Percentiles rank a stretch among this genome's conserved stretches.
phyloP scores from a whole-genome alignment of 2,797 vertebrate species.

The Parauchenoglanis punctatus region DNA sequence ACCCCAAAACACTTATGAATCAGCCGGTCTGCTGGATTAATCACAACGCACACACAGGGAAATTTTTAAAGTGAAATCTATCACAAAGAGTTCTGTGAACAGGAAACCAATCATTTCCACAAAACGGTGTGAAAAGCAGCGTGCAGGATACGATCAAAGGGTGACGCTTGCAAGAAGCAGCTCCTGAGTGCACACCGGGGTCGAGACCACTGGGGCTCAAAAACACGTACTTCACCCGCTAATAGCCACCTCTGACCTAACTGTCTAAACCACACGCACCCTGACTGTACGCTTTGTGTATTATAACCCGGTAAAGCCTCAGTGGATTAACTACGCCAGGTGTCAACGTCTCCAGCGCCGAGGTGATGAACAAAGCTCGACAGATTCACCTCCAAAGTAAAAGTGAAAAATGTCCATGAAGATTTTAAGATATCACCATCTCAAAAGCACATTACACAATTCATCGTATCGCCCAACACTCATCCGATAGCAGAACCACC shows the following conservation, averaged over 20 bases:
- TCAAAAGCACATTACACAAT: too few relatives aligned
- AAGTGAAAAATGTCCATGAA: too few relatives aligned
- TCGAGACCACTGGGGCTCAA: not conserved
- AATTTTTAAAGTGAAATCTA: not conserved
- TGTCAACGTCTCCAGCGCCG: not conserved
- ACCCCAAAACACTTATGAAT: not conserved
- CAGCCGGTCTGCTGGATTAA: not conserved
- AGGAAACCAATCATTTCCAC: conserved; percentile 23
- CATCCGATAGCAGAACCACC: too few relatives aligned
- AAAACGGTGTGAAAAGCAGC: not conserved
- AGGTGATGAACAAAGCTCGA: not conserved
- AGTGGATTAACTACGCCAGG: not conserved
- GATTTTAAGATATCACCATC: too few relatives aligned
- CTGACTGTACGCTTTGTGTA: not conserved
- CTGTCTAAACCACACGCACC: not conserved
- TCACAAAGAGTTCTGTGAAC: conserved; percentile 8
- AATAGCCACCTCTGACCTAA: not conserved
- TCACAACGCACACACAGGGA: not conserved
- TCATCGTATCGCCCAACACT: not conserved
- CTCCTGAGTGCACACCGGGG: too few relatives aligned
- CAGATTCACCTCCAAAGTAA: not conserved
- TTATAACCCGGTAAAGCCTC: not conserved
- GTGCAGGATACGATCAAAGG: conserved; percentile 17
- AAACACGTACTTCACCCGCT: not conserved
- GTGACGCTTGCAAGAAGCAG: conserved; percentile 2